phyloP scores from a whole-genome alignment of 35 echinoderm and acorn worm genomes.

The Stichopus chloronotus region DNA sequence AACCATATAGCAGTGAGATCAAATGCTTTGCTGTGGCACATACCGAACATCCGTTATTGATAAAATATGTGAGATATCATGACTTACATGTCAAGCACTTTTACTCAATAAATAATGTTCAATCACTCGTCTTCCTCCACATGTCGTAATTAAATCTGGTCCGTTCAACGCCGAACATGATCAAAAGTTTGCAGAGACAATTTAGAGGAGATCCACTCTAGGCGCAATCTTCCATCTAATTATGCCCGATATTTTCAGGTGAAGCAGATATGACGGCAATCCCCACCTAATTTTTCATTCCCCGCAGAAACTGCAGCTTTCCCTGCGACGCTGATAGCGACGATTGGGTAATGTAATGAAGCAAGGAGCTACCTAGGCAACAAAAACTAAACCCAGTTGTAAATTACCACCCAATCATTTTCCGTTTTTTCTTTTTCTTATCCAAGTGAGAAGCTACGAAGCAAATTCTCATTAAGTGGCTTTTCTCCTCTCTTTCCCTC shows the following conservation, averaged over 20 bases:
- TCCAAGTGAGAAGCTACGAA: slow-evolving; percentile 9
- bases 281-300: background rate
- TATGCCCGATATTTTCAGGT: background rate
- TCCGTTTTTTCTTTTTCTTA: background rate
- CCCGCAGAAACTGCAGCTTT: background rate
- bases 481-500: background rate
- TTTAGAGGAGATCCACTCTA: too few species aligned
- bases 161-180: too few species aligned
- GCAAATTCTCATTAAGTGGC: slow-evolving; percentile 37
- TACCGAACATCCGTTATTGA: too few species aligned
- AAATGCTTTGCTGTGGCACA: too few species aligned
- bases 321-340: background rate
- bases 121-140: too few species aligned
- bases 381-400: background rate
- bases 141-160: too few species aligned
- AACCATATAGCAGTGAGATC: too few species aligned
- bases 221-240: background rate
- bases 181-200: too few species aligned
- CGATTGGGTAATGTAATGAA: background rate
- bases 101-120: too few species aligned
- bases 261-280: background rate
- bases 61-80: too few species aligned
- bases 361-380: background rate
- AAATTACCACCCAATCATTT: slow-evolving; percentile 29
- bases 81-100: too few species aligned